Base-by-base conservation (phyloP, 2,797 vertebrate species). In the Apogon talboti region DNA sequence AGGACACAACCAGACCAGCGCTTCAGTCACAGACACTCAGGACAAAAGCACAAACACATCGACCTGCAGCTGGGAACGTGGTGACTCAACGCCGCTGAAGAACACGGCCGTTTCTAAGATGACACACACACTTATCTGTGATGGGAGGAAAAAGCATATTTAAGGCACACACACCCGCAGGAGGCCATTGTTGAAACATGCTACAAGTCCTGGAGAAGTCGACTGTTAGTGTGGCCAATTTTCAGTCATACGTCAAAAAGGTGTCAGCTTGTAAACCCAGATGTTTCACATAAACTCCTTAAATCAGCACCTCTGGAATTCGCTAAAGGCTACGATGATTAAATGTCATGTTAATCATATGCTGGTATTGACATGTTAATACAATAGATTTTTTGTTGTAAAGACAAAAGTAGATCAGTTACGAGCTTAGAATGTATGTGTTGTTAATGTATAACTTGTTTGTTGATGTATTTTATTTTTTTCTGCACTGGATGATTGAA, bases 71-170 rank as follows among this genome's bases (percentile, higher is more conserved):
- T 79, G 72, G 37, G 37, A 69, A 64, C 33, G 10, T 1, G 12
- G 52, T 82, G 83, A 82, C 66, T 82, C 74, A 76, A 5, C 42
- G 49, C 49, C 24, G 49, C 13, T 19, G 73, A 70, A 42, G 55
- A 79, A 74, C 50, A 37, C 54, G 53, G 54, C 49, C 66, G 49
- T 70, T 75, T 61, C 48, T 79, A 59, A n/a, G n/a, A n/a, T n/a
- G n/a, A n/a, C n/a, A n/a, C n/a, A n/a, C n/a, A n/a, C n/a, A n/a
- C n/a, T n/a, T n/a, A 72, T 76, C 71, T 60, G 62, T 41, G 60
- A 54, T 60, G 30, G 53, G 6, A 58, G 45, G 14, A 56, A 43
- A 52, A 12, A 19, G 35, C 45, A 4, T 18, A 35, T 42, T 47
- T 56, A 13, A 56, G 30, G 14, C 28, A 60, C 66, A 70, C 66